Evolutionary conservation across 2,113 vertebrate species (phyloP).

Genomic region (Notothenia coriiceps): DNA sequence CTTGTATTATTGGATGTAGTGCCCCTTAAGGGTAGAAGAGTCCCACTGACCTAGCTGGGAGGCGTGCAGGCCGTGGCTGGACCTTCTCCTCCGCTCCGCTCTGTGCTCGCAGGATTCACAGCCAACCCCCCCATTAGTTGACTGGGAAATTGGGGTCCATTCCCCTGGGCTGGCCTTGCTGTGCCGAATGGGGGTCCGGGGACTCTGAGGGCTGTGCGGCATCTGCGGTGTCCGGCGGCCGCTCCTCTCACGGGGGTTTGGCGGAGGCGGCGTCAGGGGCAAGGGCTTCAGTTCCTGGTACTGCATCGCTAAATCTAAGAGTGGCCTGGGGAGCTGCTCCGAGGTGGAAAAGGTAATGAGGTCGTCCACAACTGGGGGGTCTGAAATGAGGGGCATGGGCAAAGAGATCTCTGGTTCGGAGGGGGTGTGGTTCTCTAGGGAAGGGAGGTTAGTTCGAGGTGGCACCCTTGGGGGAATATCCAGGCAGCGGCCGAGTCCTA

Average conservation of each 20-base stretch:
- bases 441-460: conserved; percentile 74
- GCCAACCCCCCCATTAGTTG: conserved; percentile 66
- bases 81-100: conserved; percentile 76
- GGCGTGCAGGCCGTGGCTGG: conserved; percentile 73
- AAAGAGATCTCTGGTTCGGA: conserved; percentile 64
- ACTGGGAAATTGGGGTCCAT: conserved; percentile 38
- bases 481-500: conserved; percentile 86
- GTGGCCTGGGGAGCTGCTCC: conserved; percentile 47
- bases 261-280: conserved; percentile 79
- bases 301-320: conserved; percentile 70
- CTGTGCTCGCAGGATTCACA: conserved; percentile 54
- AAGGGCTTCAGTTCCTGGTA: conserved; percentile 73
- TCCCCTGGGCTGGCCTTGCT: conserved; percentile 48
- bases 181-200: conserved; percentile 29
- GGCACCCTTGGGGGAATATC: conserved; percentile 74
- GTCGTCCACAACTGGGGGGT: conserved; percentile 78
- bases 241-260: conserved; percentile 72
- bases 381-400: conserved; percentile 44
- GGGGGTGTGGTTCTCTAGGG: conserved; percentile 58
- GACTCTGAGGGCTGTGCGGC: conserved; percentile 52
- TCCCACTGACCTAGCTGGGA: conserved; percentile 80
- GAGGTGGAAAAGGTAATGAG: conserved; percentile 77
- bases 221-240: conserved; percentile 44
- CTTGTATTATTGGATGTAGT: neutral
- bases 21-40: neutral